These are phyloP conservation scores for Drosophila takahashii DNA, from an alignment of 1,140 invertebrate species.

Conservation along the genomic window DNA sequence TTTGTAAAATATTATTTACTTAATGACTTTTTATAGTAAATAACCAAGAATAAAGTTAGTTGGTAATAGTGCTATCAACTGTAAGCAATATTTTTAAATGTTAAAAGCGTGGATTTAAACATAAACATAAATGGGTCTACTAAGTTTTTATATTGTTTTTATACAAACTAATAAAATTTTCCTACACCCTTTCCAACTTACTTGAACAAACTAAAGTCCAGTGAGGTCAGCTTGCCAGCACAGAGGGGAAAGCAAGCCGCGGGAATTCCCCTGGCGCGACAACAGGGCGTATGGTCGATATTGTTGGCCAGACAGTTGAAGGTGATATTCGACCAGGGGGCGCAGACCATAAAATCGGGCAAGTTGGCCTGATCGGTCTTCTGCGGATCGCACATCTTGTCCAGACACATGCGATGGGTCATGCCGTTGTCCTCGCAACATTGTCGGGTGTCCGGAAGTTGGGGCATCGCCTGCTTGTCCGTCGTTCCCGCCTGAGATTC, in stretches of 20 bases:
- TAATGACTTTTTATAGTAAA: too few relatives aligned
- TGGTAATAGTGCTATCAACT: too few relatives aligned
- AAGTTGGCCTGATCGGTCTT: slow-evolving; percentile 87
- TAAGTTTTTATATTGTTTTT: too few relatives aligned
- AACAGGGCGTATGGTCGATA: slow-evolving; percentile 93
- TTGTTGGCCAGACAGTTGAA: slow-evolving; percentile 92
- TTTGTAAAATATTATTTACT: too few relatives aligned
- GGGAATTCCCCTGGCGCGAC: slow-evolving; percentile 90
- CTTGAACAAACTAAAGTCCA: slow-evolving; percentile 93
- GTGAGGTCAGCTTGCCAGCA: slow-evolving; percentile 90
- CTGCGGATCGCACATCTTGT: slow-evolving; percentile 91
- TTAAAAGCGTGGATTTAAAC: too few relatives aligned
- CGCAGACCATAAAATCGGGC: slow-evolving; percentile 93
- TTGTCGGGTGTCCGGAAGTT: slow-evolving; percentile 89
- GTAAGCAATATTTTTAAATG: too few relatives aligned
- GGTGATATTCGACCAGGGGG: slow-evolving; percentile 91
- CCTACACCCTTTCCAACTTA: slow-evolving; percentile 84
- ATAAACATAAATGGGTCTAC: too few relatives aligned
- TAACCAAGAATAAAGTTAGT: too few relatives aligned
- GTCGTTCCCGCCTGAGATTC: slow-evolving; percentile 57
- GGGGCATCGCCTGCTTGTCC: slow-evolving; percentile 65
- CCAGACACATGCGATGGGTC: slow-evolving; percentile 89
- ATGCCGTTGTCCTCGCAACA: slow-evolving; percentile 91
- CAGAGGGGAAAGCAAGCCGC: slow-evolving; percentile 90
- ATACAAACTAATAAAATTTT: too few relatives aligned